phyloP scores from a whole-genome alignment of 35 echinoderm and acorn worm genomes.

The Lytechinus variegatus region DNA sequence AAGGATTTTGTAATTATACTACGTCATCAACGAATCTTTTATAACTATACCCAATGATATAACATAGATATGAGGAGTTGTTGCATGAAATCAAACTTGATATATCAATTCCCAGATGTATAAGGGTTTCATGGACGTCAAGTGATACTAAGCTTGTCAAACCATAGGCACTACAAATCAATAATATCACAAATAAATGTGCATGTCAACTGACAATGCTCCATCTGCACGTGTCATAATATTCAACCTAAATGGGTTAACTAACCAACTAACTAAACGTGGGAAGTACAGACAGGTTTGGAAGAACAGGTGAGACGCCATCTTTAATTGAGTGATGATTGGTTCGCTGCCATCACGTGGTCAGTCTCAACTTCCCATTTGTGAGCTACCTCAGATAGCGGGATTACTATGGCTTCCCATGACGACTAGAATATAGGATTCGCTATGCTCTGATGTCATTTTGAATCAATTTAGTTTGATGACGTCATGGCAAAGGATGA shows the following conservation, averaged over 20 bases:
- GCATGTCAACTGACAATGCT: not conserved
- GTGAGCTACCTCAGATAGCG: not conserved
- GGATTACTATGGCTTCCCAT: not conserved
- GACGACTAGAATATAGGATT: not conserved
- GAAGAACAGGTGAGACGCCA: not conserved
- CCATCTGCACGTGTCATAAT: not conserved
- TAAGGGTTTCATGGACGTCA: not conserved
- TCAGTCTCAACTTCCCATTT: not conserved
- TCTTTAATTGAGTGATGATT: constrained; percentile 9
- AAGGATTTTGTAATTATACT: too few relatives aligned
- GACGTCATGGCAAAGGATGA: not conserved
- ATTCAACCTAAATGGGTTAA: not conserved
- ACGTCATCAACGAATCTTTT: too few relatives aligned
- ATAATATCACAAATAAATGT: not conserved
- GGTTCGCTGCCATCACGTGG: not conserved
- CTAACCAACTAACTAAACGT: not conserved
- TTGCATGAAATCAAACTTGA: not conserved
- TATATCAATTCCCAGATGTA: not conserved
- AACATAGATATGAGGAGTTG: too few relatives aligned
- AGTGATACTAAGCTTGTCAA: too few relatives aligned
- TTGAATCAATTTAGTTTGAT: not conserved
- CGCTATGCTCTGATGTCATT: not conserved
- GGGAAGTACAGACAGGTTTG: not conserved
- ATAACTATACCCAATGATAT: too few relatives aligned
- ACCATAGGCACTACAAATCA: not conserved